Evolutionary conservation across 2,797 vertebrate genomes (phyloP).

Genomic region (Cercopithecus diana): DNA sequence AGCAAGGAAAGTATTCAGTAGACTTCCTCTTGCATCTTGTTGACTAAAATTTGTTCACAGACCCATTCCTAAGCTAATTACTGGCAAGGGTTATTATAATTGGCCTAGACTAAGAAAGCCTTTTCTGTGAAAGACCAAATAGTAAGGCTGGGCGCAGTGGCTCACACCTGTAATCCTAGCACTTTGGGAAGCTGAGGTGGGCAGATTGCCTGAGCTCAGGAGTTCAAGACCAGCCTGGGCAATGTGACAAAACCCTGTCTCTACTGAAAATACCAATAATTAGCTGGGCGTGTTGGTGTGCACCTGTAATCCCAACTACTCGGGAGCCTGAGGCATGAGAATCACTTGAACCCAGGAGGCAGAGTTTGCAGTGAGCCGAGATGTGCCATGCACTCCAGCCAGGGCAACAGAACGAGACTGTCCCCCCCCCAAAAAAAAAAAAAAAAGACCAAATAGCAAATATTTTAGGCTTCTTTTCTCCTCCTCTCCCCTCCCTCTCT

Average conservation of each 20-base stretch:
- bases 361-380: neutral
- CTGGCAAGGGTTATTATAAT: neutral
- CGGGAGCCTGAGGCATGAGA: neutral
- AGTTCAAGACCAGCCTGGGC: neutral
- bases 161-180: neutral
- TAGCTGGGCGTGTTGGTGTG: neutral
- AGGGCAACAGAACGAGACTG: neutral
- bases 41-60: neutral
- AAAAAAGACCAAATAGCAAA: neutral
- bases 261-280: neutral
- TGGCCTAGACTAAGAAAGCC: neutral
- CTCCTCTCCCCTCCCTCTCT: no score
- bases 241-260: neutral
- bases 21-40: neutral
- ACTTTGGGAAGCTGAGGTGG: neutral
- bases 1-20: neutral
- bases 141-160: neutral
- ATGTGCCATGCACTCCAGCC: neutral
- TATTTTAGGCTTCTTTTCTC: neutral
- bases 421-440: no score
- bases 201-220: neutral
- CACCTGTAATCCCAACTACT: neutral
- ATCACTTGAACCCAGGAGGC: neutral
- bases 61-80: neutral
- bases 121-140: neutral